phyloP scores from a whole-genome alignment of 1,140 invertebrate genomes.

The Calephelis nemesis region DNA sequence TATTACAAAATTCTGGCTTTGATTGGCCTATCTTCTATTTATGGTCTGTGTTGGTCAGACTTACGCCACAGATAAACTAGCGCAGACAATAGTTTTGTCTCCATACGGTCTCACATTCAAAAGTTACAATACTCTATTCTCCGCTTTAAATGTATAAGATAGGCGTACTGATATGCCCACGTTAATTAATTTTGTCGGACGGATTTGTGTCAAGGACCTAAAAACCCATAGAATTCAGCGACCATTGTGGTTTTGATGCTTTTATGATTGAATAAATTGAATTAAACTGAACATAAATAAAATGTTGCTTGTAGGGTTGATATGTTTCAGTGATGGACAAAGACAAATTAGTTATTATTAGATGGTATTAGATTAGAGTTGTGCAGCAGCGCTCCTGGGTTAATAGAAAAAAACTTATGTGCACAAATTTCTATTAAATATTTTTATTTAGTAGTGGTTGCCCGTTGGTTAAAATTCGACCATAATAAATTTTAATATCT shows the following conservation, averaged over 20 bases:
- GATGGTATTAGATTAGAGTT: too few species aligned
- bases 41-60: too few species aligned
- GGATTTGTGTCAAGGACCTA: constrained; percentile 12
- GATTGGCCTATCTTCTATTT: too few species aligned
- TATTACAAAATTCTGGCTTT: too few species aligned
- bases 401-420: too few species aligned
- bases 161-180: constrained; percentile 12
- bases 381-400: too few species aligned
- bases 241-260: constrained; percentile 1
- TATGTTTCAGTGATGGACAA: background rate
- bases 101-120: background rate
- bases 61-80: background rate
- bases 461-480: too few species aligned
- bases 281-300: constrained; percentile 7
- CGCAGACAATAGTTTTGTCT: constrained; percentile 3
- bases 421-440: too few species aligned
- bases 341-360: too few species aligned
- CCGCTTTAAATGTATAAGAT: constrained; percentile 5
- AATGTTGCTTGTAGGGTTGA: background rate
- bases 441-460: too few species aligned
- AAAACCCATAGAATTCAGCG: constrained; percentile 6
- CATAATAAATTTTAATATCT: too few species aligned
- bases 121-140: constrained; percentile 1
- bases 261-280: constrained; percentile 10
- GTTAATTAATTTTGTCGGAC: constrained; percentile 15